phyloP scores from a whole-genome alignment of 2,888 invertebrate species.

The Acleris holmiana region DNA sequence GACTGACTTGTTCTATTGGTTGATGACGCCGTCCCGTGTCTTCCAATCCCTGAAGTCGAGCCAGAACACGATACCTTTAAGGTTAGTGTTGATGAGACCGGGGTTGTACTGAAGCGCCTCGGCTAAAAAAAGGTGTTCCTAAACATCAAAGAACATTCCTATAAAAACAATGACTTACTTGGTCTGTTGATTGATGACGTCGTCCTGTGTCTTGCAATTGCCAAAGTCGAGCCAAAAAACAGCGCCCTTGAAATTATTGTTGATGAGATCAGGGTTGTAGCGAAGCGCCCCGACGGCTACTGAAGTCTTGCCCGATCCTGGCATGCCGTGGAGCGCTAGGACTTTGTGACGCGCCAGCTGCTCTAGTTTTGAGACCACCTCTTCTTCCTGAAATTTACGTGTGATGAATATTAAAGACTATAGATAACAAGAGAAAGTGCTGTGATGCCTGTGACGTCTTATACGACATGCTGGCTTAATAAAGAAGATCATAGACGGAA shows the following conservation, averaged over 20 bases:
- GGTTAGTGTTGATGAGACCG: too few species aligned
- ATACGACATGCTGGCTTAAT: too few species aligned
- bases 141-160: too few species aligned
- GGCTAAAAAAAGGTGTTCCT: too few species aligned
- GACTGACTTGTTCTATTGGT: constrained; percentile 66
- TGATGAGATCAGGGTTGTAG: constrained; percentile 75
- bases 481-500: too few species aligned
- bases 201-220: constrained; percentile 77
- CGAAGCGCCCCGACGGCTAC: constrained; percentile 85
- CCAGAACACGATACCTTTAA: too few species aligned
- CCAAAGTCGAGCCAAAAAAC: constrained; percentile 85
- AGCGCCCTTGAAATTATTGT: constrained; percentile 80
- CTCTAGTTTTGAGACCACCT: constrained; percentile 74
- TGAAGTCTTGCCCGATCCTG: constrained; percentile 90
- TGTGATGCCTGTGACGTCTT: too few species aligned
- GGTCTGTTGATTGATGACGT: constrained; percentile 72
- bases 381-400: constrained; percentile 67
- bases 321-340: constrained; percentile 88
- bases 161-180: constrained; percentile 46
- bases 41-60: constrained; percentile 49
- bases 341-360: constrained; percentile 81
- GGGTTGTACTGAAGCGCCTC: too few species aligned
- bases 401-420: neutral
- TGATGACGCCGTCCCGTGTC: constrained; percentile 73
- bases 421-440: neutral